A percentile compares a stretch with the other conserved stretches of the same genome.
These are phyloP conservation scores for Rotaria socialis DNA, from an alignment of 2,888 invertebrate genomes.

Conservation along the genomic window DNA sequence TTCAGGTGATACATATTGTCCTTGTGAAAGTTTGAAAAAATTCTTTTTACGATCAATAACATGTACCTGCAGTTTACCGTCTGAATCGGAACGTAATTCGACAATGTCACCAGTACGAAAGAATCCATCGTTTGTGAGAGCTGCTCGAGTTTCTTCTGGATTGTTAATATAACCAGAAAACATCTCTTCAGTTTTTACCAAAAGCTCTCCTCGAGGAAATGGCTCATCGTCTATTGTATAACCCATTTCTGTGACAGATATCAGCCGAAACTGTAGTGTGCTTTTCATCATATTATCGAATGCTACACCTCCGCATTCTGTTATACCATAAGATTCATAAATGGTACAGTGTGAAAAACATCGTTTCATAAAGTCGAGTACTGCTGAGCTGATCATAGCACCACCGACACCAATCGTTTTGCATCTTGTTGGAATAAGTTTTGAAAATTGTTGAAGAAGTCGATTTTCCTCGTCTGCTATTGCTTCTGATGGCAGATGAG, in stretches of 20 bases:
- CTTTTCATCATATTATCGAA: neutral
- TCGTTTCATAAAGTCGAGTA: neutral
- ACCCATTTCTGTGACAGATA: neutral
- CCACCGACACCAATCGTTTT: neutral
- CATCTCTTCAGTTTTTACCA: neutral
- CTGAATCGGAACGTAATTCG: neutral
- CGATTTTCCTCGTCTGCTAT: neutral
- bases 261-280: neutral
- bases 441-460: neutral
- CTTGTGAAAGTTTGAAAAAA: neutral
- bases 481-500: neutral
- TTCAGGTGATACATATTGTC: neutral
- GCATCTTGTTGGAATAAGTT: neutral
- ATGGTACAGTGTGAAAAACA: neutral
- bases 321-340: neutral
- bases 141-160: neutral
- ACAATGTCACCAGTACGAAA: constrained; percentile 20
- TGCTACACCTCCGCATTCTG: neutral
- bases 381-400: neutral
- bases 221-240: neutral
- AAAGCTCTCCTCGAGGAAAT: neutral
- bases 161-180: neutral
- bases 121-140: neutral
- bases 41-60: constrained; percentile 2
- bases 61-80: neutral